Evolutionary conservation across 2,888 invertebrate genomes (phyloP).

Genomic region (Morinoia aosen): DNA sequence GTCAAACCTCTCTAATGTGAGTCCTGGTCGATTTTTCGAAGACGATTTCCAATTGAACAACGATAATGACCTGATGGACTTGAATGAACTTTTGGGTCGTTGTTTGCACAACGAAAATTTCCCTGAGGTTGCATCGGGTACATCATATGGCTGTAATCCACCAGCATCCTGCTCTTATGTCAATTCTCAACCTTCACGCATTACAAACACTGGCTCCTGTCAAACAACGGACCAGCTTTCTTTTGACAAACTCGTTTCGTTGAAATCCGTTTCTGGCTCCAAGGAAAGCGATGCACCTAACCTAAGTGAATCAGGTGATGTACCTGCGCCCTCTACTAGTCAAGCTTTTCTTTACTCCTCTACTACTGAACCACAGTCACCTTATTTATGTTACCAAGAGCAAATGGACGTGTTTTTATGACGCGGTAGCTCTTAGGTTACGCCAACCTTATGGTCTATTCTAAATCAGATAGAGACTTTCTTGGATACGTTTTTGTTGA

Average conservation of each 20-base stretch:
- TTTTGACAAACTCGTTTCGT: not conserved
- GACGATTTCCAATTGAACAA: not conserved
- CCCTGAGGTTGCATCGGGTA: not conserved
- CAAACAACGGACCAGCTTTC: not conserved
- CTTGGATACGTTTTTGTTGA: not conserved
- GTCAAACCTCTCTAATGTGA: not conserved
- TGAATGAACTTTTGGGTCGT: constrained; percentile 21
- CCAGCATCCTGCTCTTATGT: not conserved
- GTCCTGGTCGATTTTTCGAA: constrained; percentile 23
- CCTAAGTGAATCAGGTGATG: not conserved
- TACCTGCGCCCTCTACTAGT: not conserved
- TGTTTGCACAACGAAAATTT: constrained; percentile 18
- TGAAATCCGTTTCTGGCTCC: not conserved
- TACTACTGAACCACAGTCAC: not conserved
- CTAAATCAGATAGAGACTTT: not conserved
- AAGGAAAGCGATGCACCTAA: not conserved
- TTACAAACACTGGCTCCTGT: not conserved
- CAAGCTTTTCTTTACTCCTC: not conserved
- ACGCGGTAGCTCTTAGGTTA: not conserved
- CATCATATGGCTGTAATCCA: not conserved
- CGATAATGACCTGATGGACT: constrained; percentile 25
- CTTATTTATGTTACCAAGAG: not conserved
- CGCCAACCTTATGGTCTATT: not conserved
- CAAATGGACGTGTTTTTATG: constrained; percentile 16
- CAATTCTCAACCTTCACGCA: not conserved